These are phyloP conservation scores for Oreohelix idahoensis DNA, from an alignment of 1,140 invertebrate genomes.

Conservation along the genomic window DNA sequence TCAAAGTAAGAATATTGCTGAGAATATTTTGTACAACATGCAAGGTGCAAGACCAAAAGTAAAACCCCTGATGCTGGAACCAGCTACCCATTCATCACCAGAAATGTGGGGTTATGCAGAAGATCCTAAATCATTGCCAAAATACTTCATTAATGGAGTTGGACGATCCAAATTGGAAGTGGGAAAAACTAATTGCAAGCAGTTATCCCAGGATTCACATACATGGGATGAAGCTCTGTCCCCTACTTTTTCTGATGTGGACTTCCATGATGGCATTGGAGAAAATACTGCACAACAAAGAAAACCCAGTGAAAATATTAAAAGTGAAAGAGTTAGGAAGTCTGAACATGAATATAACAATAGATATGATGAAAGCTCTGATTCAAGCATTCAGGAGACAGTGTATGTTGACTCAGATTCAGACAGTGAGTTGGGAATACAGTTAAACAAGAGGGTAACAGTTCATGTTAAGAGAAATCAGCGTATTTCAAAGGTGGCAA, in stretches of 20 bases:
- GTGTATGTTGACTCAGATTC: slow-evolving; percentile 28
- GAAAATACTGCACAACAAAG: neutral
- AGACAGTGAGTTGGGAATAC: neutral
- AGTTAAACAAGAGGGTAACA: neutral
- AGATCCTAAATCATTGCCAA: neutral
- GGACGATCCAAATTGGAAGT: neutral
- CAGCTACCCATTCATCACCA: neutral
- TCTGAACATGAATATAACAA: neutral
- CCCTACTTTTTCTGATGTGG: neutral
- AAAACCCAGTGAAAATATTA: neutral
- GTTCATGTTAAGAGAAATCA: slow-evolving; percentile 5
- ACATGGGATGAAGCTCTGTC: slow-evolving; percentile 15
- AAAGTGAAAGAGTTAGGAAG: neutral
- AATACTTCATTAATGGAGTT: neutral
- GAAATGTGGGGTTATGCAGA: neutral
- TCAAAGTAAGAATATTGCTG: neutral
- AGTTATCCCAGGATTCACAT: neutral
- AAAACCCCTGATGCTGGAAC: neutral
- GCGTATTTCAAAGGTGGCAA: slow-evolving; percentile 13
- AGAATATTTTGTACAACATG: neutral
- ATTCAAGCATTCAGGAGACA: slow-evolving; percentile 17
- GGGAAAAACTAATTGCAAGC: neutral
- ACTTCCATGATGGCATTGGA: neutral
- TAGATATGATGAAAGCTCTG: neutral
- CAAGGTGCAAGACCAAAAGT: slow-evolving; percentile 32